Percentiles rank a stretch among this genome's conserved stretches.
Evolutionary conservation across 2,113 vertebrate species (phyloP).

Genomic region (Poecile atricapillus): DNA sequence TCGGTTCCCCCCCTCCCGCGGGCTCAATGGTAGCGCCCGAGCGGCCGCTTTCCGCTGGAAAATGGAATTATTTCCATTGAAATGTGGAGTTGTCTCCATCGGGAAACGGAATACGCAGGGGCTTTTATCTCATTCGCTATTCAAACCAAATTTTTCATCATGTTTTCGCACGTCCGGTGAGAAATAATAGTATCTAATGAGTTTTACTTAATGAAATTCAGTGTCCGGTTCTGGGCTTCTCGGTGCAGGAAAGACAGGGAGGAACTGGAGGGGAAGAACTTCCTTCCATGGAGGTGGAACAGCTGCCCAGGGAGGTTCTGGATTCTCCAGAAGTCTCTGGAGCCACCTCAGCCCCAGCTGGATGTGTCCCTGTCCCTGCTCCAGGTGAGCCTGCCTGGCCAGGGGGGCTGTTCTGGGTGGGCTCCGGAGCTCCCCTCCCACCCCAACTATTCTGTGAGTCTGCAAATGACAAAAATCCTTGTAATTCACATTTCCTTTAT

Average conservation of each 20-base stretch:
- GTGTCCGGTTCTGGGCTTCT: background rate
- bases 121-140: background rate
- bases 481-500: background rate
- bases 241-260: background rate
- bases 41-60: rapidly evolving
- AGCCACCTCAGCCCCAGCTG: background rate
- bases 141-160: background rate
- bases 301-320: background rate
- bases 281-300: too few relatives aligned
- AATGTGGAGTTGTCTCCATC: background rate
- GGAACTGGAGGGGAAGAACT: background rate
- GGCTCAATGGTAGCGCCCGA: background rate
- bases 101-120: rapidly evolving
- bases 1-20: background rate
- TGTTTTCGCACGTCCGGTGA: background rate
- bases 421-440: background rate
- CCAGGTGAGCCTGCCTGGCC: background rate
- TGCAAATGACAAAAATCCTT: rapidly evolving
- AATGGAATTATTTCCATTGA: background rate
- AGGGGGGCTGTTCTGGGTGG: background rate
- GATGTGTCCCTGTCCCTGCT: background rate
- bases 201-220: background rate
- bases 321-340: background rate
- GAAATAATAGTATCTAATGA: too few relatives aligned
- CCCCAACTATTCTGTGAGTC: background rate